Evolutionary conservation across 92 coral and sea anemone species (phyloP).

Genomic region (Epizoanthus stellaris): DNA sequence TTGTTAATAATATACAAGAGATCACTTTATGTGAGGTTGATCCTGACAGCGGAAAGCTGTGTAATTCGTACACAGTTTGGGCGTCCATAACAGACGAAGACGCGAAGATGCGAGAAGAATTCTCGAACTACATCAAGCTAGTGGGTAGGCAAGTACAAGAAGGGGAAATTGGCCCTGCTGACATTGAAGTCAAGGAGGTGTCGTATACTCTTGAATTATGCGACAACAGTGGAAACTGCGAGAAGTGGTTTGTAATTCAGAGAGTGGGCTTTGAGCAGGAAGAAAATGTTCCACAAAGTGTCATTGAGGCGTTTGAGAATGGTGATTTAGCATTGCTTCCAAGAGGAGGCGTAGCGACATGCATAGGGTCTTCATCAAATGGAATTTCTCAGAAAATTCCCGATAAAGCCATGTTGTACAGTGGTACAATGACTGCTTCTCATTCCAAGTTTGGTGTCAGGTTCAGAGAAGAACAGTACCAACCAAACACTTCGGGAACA

Average conservation of each 20-base stretch:
- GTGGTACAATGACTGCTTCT: background rate
- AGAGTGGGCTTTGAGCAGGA: slow-evolving; percentile 62
- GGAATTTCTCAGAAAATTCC: background rate
- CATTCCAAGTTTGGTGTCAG: background rate
- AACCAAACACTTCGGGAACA: no score
- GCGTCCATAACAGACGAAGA: slow-evolving; percentile 55
- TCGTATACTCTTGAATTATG: slow-evolving; percentile 54
- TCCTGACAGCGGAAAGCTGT: slow-evolving; percentile 39
- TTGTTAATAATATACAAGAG: slow-evolving; percentile 75
- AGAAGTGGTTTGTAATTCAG: slow-evolving; percentile 71
- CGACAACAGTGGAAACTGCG: slow-evolving; percentile 54
- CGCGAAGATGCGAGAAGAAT: slow-evolving; percentile 34
- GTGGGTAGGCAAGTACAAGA: background rate
- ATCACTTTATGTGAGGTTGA: slow-evolving; percentile 72
- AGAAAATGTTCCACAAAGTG: slow-evolving; percentile 1
- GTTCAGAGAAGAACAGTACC: no score
- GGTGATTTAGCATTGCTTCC: slow-evolving; percentile 74
- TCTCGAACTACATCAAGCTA: background rate
- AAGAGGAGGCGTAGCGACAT: slow-evolving; percentile 83
- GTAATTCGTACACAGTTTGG: slow-evolving; percentile 53
- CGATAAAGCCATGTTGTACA: background rate
- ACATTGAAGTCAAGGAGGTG: slow-evolving; percentile 40
- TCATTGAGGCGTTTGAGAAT: slow-evolving; percentile 43
- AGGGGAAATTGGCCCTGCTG: background rate
- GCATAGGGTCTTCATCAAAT: slow-evolving; percentile 32